These are phyloP conservation scores for Hyposoter dolosus DNA, from an alignment of 2,888 invertebrate genomes.

Conservation along the genomic window DNA sequence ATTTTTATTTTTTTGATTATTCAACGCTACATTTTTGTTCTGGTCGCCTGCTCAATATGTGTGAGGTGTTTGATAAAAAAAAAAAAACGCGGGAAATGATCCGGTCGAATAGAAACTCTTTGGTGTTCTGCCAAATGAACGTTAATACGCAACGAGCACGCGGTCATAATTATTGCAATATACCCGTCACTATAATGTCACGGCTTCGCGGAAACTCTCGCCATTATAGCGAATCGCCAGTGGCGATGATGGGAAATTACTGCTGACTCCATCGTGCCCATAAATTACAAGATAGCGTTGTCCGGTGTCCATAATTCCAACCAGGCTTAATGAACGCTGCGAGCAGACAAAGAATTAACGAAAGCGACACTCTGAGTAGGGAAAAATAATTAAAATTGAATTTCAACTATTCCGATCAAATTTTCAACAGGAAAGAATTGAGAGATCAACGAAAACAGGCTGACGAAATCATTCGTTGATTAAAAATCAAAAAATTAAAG, in stretches of 20 bases:
- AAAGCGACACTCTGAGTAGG: background rate
- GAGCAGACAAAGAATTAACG: background rate
- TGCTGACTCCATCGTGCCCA: slow-evolving; percentile 35
- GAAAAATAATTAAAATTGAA: background rate
- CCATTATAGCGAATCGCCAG: slow-evolving; percentile 60
- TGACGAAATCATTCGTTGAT: background rate
- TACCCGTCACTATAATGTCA: slow-evolving; percentile 53
- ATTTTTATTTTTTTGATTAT: background rate
- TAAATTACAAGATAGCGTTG: slow-evolving; percentile 60
- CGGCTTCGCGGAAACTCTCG: slow-evolving; percentile 46
- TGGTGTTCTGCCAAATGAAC: background rate
- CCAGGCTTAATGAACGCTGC: slow-evolving; percentile 3
- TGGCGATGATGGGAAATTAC: slow-evolving; percentile 60
- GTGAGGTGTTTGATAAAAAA: background rate
- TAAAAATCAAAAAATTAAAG: background rate
- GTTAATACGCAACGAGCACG: background rate
- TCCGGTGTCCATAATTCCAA: slow-evolving; percentile 25
- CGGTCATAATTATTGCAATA: slow-evolving; percentile 28
- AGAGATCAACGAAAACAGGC: background rate
- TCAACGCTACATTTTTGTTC: background rate
- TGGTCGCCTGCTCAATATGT: background rate
- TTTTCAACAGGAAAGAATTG: background rate
- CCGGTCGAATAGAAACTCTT: background rate
- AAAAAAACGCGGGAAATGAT: background rate
- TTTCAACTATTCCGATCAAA: background rate